Conservation (phyloP, 2,888 invertebrate genomes). For the Rhagonycha fulva region DNA sequence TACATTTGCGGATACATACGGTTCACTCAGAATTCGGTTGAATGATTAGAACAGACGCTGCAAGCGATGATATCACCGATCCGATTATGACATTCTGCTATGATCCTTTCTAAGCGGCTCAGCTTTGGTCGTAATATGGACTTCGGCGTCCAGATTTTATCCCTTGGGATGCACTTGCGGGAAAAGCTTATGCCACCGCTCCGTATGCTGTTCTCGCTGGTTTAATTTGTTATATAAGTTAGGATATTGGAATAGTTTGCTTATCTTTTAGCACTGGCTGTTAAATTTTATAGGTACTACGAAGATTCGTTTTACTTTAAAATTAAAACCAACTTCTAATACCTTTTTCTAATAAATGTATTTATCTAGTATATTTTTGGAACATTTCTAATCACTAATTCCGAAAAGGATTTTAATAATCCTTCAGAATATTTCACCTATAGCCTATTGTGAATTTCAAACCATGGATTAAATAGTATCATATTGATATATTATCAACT, state of each 20-base stretch:
- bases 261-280: not conserved
- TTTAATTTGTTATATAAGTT: not conserved
- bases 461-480: too few species aligned
- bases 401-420: too few species aligned
- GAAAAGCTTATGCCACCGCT: slow-evolving; percentile 33
- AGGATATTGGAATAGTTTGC: not conserved
- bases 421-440: too few species aligned
- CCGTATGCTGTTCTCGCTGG: slow-evolving; percentile 33
- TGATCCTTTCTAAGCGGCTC: slow-evolving; percentile 41
- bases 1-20: slow-evolving; percentile 3
- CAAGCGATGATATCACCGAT: slow-evolving; percentile 37
- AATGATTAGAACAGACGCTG: slow-evolving; percentile 24
- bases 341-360: not conserved
- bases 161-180: slow-evolving; percentile 36
- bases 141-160: slow-evolving; percentile 34
- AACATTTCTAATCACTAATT: too few species aligned
- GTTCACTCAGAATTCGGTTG: slow-evolving; percentile 6
- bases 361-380: too few species aligned
- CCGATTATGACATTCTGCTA: slow-evolving; percentile 40
- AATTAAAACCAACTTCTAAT: not conserved
- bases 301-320: not conserved
- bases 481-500: too few species aligned
- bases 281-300: not conserved
- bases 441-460: too few species aligned
- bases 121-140: slow-evolving; percentile 41